Evolutionary conservation across 2,888 invertebrate species (phyloP).

Genomic region (Lasioglossum oenotherae): DNA sequence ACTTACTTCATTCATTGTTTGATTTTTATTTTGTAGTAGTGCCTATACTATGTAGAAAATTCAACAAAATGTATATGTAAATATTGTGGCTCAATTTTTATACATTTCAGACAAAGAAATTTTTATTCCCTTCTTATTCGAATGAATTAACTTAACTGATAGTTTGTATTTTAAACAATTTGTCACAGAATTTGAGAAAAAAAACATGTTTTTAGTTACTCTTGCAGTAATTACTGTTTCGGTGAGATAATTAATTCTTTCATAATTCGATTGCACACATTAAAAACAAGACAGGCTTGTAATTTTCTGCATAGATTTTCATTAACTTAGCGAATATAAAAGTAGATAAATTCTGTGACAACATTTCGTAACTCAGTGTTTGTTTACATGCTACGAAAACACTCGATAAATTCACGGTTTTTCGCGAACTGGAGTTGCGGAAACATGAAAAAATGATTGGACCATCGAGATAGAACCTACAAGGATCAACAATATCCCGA

Average conservation of each 20-base stretch:
- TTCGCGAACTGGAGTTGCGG: background rate
- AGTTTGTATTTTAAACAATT: background rate
- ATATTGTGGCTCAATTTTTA: background rate
- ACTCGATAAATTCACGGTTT: constrained; percentile 40
- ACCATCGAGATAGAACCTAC: constrained; percentile 72
- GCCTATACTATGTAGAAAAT: constrained; percentile 34
- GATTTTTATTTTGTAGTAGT: constrained; percentile 30
- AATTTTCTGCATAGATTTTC: background rate
- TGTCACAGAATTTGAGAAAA: background rate
- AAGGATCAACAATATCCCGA: constrained; percentile 54
- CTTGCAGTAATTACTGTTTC: background rate
- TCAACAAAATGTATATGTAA: constrained; percentile 7
- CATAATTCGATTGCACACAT: background rate
- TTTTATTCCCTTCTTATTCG: background rate
- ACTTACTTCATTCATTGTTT: constrained; percentile 84
- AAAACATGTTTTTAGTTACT: background rate
- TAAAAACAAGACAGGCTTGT: background rate
- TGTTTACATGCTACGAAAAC: constrained; percentile 68
- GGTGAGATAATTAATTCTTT: background rate
- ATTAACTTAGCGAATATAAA: background rate
- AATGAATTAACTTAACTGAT: background rate
- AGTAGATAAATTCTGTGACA: constrained; percentile 47
- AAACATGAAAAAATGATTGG: constrained; percentile 10
- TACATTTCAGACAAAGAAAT: background rate
- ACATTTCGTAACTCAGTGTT: constrained; percentile 59